Evolutionary conservation across 2,888 invertebrate genomes (phyloP), one percentile per base, ranked within the genome.

Genomic region (Hydriomena furcata): DNA sequence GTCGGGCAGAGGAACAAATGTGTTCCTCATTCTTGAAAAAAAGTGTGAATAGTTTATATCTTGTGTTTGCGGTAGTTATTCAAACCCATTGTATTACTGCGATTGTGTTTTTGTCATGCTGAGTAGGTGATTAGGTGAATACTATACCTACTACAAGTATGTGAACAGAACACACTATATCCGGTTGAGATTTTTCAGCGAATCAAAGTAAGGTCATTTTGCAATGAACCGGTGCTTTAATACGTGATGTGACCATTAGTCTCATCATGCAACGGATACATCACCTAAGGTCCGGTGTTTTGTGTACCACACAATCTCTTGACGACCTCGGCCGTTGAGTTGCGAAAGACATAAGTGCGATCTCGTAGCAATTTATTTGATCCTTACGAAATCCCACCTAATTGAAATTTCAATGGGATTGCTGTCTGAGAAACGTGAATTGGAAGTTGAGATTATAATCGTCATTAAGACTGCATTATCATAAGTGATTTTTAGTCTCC

Each of bases 301-400:
- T 48, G 58, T 58, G 48, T 46, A 40, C 47, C n/a, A 47, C 40
- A 58, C 61, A 63, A 59, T 59, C 61, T 61, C 59, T 57, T 47
- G 53, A 12, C 52, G 56, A 52, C 61, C 59, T 59, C 61, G 61
- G 49, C 51, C 57, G 47, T 51, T 36, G 31, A 32, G 54, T 63
- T 63, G 55, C 59, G 61, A 59, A 61, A 63, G 46, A 59, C 54
- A 54, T 60, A 57, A 61, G 61, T 59, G 57, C 54, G 54, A 54
- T 58, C 61, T 58, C 54, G 52, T 37, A 56, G 56, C 52, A 60
- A 61, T 57, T 56, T 56, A 60, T 55, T 57, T 65, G 56, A 59
- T 60, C 59, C 61, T 70, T 65, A 58, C 63, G 60, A 67, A 63
- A 66, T 62, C 55, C 54, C 58, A 49, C 49, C 43, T 56, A 63